These are phyloP conservation scores for Sesamia inferens DNA, from an alignment of 2,888 invertebrate species.

Conservation along the genomic window DNA sequence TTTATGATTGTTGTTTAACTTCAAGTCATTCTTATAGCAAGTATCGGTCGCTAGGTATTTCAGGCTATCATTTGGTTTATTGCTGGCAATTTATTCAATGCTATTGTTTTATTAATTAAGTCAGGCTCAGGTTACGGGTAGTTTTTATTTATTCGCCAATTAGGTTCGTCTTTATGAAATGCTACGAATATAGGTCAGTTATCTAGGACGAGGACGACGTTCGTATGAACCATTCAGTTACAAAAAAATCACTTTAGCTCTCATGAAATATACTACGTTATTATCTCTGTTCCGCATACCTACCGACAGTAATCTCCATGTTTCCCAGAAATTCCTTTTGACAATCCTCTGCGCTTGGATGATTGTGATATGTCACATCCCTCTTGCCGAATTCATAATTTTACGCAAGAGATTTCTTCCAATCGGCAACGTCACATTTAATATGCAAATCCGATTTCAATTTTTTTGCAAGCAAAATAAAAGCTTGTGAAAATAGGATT, in stretches of 20 bases:
- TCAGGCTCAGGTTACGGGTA: background rate
- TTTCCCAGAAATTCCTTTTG: conserved; percentile 39
- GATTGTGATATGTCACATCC: conserved; percentile 45
- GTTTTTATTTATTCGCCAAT: background rate
- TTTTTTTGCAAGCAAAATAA: conserved; percentile 8
- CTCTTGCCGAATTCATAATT: conserved; percentile 41
- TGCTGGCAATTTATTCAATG: background rate
- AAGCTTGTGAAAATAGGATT: background rate
- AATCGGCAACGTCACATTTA: conserved; percentile 28
- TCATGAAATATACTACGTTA: conserved; percentile 18
- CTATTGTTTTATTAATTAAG: background rate
- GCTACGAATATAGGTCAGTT: conserved; percentile 18
- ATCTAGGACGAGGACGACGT: background rate
- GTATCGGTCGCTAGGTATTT: background rate
- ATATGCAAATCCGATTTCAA: conserved; percentile 16
- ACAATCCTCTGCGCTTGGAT: conserved; percentile 42
- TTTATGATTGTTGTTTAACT: conserved; percentile 21
- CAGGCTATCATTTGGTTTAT: conserved; percentile 13
- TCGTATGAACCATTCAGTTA: background rate
- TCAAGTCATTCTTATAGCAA: conserved; percentile 2
- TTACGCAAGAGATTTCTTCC: conserved; percentile 31
- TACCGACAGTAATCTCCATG: conserved; percentile 40
- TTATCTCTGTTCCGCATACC: conserved; percentile 38
- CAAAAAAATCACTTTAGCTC: conserved; percentile 1
- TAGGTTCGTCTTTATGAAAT: conserved; percentile 2